Base-by-base conservation (phyloP, 1,140 invertebrate species). In the Lepidurus couesii region DNA sequence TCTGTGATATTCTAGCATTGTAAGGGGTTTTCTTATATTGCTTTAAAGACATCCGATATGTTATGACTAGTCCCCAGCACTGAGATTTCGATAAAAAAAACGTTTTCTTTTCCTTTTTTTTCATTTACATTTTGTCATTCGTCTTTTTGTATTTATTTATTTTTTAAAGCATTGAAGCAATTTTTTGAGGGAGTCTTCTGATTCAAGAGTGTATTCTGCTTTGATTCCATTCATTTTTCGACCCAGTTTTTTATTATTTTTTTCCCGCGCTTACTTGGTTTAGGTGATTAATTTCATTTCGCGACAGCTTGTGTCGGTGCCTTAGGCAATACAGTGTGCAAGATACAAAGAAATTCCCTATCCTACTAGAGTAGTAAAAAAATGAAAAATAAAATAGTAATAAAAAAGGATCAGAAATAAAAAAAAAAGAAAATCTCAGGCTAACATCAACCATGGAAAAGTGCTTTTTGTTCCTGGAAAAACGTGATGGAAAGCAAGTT, bases 231-330 rank as follows among this genome's bases (percentile, higher is more conserved):
- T 65, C n/a, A 65, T 16, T 65, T 65, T 65, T 65, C 9, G 6
- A 65, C 6, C 7, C 53, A 16, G 13, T 5, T 1, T 65, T 65
- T 65, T 65, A 13, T 65, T n/a, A 3, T 4, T 65, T 7, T 65
- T 65, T 65, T 4, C 53, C 53, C 53, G 1, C 9, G 16, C 21
- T 65, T 9, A 21, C 9, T 16, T 4, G 53, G 8, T 65, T 65
- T 21, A 7, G 53, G 53, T 16, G 53, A 65, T 65, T n/a, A 65
- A 21, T 65, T 65, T 65, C 21, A 65, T 65, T 65, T 65, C 21
- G 21, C 53, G 53, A 65, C 53, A 65, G 53, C 53, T 65, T 65
- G 53, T 65, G 53, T 65, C 53, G 53, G 53, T 21, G 16, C 16
- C 53, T 65, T 65, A 7, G 53, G 53, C 53, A 65, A 65, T n/a